Evolutionary conservation across 64 coral and sea anemone species (phyloP), one percentile per base, ranked within the genome.

Genomic region (Actinia tenebrosa): DNA sequence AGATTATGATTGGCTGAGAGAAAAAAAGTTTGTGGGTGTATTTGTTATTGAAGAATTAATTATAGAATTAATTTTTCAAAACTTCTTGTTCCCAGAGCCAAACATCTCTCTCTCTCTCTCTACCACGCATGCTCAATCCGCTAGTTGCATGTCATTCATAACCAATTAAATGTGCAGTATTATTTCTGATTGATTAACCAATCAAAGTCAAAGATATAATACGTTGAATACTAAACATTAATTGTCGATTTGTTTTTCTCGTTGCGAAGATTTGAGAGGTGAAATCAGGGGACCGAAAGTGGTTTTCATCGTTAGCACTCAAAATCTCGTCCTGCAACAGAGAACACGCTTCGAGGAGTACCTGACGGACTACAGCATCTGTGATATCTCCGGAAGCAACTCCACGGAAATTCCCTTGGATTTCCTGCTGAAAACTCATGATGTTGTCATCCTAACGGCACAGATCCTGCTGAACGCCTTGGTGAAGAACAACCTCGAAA

Each of bases 251-350:
- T 42, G 17, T 75, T 75, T 37, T 50, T 50, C 4, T 50, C 47
- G 26, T 16, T 75, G 25, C 2, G n/a, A 37, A 75, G 69, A 75
- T 75, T 3, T 75, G 26, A 75, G 23, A 15, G 69, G 69, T 14
- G 26, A 75, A 75, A 75, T 42, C 69, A 42, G 42, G 13, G 50
- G n/a, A 17, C 78, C 61, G 16, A 86, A 92, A 58, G 78, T 98
- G 7, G 75, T 93, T n/a, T 98, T 98, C 44, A 93, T 98, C 71
- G 95, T 98, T n/a, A 98, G 91, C 64, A 98, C 91, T 13, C 87
- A 93, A 13, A 98, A 93, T 66, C 86, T 98, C n/a, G 91, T 98
- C 7, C 86, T 91, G 5, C 95, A 98, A 71, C 95, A 98, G 56
- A 90, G 87, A 77, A 83, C 87, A 27, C 86, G 91, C 16, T 98